A percentile compares a stretch with the other conserved stretches of the same genome.
Evolutionary conservation across 2,888 invertebrate genomes (phyloP).

Genomic region (Dasypolia templi): DNA sequence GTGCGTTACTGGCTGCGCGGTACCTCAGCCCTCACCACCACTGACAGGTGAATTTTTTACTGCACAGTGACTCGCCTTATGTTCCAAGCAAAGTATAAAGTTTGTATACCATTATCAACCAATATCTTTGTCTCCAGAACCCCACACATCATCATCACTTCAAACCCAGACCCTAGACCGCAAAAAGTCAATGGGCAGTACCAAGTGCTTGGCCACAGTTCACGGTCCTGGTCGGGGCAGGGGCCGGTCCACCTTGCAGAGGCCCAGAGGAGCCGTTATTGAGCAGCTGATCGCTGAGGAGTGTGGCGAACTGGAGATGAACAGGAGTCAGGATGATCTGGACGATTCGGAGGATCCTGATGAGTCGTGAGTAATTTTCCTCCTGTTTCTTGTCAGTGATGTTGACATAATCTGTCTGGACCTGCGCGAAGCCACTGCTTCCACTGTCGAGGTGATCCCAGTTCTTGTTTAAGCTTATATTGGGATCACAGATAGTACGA

Average conservation of each 20-base stretch:
- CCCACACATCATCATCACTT: conserved; percentile 87
- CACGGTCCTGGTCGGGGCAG: conserved; percentile 81
- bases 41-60: background rate
- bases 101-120: background rate
- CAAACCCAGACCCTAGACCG: conserved; percentile 87
- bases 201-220: conserved; percentile 86
- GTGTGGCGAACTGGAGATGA: conserved; percentile 84
- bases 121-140: conserved; percentile 74
- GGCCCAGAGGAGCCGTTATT: conserved; percentile 84
- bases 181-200: conserved; percentile 76
- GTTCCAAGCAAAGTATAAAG: background rate
- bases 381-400: background rate
- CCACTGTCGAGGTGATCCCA: background rate
- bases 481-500: background rate
- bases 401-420: too few relatives aligned
- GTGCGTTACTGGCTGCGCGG: background rate
- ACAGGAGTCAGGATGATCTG: conserved; percentile 89
- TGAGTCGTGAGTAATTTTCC: conserved; percentile 79
- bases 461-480: background rate
- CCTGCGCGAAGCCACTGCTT: background rate
- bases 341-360: conserved; percentile 92
- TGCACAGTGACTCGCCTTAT: background rate
- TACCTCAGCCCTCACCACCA: background rate
- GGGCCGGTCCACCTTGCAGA: conserved; percentile 78
- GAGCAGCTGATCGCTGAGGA: conserved; percentile 87